Percentiles rank a stretch among this genome's conserved stretches.
Evolutionary conservation across 2,113 vertebrate genomes (phyloP).

Genomic region (Hydrochoerus hydrochaeris): DNA sequence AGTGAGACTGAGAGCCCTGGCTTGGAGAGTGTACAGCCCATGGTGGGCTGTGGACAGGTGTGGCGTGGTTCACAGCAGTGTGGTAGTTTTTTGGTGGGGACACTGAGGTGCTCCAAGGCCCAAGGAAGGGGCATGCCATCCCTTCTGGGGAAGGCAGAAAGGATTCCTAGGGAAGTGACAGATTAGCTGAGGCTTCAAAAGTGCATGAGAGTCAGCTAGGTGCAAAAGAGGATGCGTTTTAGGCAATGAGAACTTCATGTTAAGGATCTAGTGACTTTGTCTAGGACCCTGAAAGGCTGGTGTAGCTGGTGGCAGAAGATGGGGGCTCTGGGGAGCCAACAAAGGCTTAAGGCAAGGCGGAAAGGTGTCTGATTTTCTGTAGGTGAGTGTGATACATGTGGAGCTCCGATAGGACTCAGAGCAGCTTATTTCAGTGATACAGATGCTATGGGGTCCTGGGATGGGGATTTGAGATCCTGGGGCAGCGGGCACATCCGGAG

Average conservation of each 20-base stretch:
- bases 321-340: background rate
- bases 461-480: background rate
- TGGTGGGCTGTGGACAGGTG: background rate
- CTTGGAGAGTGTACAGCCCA: background rate
- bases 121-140: background rate
- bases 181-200: background rate
- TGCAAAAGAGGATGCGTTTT: background rate
- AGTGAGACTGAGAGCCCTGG: background rate
- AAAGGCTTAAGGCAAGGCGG: background rate
- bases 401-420: background rate
- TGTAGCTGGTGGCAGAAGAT: background rate
- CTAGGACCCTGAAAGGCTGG: background rate
- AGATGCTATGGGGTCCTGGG: background rate
- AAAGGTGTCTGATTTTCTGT: background rate
- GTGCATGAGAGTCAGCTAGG: background rate
- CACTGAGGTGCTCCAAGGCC: background rate
- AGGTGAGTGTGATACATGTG: background rate
- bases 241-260: background rate
- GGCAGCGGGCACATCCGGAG: too few relatives aligned
- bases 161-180: background rate
- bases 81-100: background rate
- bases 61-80: accelerated
- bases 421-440: background rate
- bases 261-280: background rate
- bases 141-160: background rate